phyloP scores from a whole-genome alignment of 2,797 vertebrate genomes.

The Enteromius mattozi region DNA sequence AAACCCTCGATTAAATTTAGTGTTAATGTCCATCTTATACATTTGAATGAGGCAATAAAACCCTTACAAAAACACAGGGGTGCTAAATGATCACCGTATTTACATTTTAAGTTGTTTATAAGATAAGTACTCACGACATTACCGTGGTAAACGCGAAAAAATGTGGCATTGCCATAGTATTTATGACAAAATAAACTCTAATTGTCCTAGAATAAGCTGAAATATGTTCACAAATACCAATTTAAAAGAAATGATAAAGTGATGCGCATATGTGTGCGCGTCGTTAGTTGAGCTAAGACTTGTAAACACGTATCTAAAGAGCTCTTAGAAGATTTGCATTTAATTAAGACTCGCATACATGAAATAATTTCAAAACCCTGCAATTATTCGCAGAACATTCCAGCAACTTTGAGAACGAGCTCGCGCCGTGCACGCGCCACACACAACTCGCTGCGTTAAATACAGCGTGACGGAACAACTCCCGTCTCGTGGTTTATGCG shows the following conservation, averaged over 20 bases:
- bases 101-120: not conserved
- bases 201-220: not conserved
- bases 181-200: not conserved
- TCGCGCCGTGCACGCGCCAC: not conserved
- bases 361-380: not conserved
- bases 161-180: not conserved
- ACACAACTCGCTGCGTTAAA: not conserved
- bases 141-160: not conserved
- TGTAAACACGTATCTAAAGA: too few relatives aligned
- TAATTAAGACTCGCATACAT: not conserved
- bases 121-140: not conserved
- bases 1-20: not conserved
- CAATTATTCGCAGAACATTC: constrained; percentile 24
- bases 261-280: too few relatives aligned
- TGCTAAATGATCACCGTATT: not conserved
- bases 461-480: not conserved
- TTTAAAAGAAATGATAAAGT: not conserved
- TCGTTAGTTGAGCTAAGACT: not conserved
- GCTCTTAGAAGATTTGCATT: not conserved
- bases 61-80: not conserved
- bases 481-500: not conserved
- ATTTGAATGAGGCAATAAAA: not conserved
- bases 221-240: not conserved
- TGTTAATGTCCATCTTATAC: too few relatives aligned
- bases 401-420: constrained; percentile 32